Evolutionary conservation across 2,797 vertebrate species (phyloP).

Genomic region (Anguilla obscura): DNA sequence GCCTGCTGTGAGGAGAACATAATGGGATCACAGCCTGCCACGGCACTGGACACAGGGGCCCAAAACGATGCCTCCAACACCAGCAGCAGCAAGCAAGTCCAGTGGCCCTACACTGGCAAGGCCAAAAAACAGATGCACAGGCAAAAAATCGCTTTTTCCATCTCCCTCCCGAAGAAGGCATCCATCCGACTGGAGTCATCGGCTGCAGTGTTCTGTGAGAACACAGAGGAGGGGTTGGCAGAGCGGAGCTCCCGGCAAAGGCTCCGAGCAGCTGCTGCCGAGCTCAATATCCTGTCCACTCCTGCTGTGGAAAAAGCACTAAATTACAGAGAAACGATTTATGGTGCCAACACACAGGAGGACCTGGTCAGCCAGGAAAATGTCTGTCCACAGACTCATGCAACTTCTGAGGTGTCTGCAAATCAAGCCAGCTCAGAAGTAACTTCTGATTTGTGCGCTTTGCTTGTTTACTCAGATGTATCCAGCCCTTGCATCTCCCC

Average conservation of each 20-base stretch:
- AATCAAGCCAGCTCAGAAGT: constrained; percentile 45
- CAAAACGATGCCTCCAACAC: constrained; percentile 40
- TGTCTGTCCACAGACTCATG: constrained; percentile 50
- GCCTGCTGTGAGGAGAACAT: constrained; percentile 36
- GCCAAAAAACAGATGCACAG: constrained; percentile 65
- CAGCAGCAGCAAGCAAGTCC: constrained; percentile 32
- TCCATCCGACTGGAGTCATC: constrained; percentile 80
- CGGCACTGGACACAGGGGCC: constrained; percentile 41
- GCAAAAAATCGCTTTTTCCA: constrained; percentile 80
- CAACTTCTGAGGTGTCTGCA: constrained; percentile 48
- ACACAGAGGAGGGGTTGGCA: constrained; percentile 68
- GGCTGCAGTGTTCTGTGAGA: constrained; percentile 82
- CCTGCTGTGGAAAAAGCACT: constrained; percentile 56
- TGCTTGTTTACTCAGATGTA: constrained; percentile 53
- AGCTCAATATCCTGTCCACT: constrained; percentile 59
- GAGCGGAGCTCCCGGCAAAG: constrained; percentile 65
- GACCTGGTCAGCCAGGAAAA: constrained; percentile 46
- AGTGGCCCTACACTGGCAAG: constrained; percentile 52
- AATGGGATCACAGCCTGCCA: constrained; percentile 43
- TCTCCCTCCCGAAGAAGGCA: constrained; percentile 84
- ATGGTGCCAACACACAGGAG: constrained; percentile 44
- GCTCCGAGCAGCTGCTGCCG: constrained; percentile 67
- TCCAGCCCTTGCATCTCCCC: constrained; percentile 39
- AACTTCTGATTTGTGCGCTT: constrained; percentile 54
- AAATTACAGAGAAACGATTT: constrained; percentile 59